These are phyloP conservation scores for Hylaeus volcanicus DNA, from an alignment of 1,140 invertebrate species.

Conservation along the genomic window DNA sequence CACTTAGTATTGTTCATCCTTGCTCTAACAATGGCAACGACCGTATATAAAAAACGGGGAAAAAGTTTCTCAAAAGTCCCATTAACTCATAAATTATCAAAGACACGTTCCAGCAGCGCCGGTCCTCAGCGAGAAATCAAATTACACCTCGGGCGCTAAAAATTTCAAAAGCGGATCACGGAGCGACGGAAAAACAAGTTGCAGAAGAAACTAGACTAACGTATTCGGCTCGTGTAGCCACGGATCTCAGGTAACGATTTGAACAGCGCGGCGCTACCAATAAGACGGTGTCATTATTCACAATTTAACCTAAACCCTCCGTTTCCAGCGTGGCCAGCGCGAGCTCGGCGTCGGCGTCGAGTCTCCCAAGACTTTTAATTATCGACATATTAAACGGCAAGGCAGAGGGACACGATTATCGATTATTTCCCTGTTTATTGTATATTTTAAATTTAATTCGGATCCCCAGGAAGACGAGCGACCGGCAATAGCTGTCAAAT, in stretches of 20 bases:
- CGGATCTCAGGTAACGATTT: constrained; percentile 46
- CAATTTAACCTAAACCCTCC: constrained; percentile 55
- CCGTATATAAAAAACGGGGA: not conserved
- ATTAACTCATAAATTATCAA: constrained; percentile 18
- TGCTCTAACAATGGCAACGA: no score
- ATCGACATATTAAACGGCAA: constrained; percentile 75
- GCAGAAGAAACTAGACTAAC: not conserved
- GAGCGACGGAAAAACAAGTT: constrained; percentile 3
- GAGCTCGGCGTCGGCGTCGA: not conserved
- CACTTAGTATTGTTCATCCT: no score
- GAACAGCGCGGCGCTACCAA: constrained; percentile 36
- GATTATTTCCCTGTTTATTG: constrained; percentile 80
- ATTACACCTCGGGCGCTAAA: constrained; percentile 8
- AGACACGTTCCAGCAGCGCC: no score
- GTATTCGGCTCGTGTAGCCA: constrained; percentile 41
- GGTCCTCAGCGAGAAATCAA: not conserved
- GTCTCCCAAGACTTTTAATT: constrained; percentile 77
- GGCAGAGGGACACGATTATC: constrained; percentile 69
- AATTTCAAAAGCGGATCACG: constrained; percentile 40
- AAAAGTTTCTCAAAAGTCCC: not conserved
- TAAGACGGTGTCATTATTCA: constrained; percentile 60
- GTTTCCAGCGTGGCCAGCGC: constrained; percentile 9
- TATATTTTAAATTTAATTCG: constrained; percentile 82
- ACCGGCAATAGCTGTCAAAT: constrained; percentile 79
- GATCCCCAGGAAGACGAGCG: constrained; percentile 59